Percentiles rank a stretch among this genome's conserved stretches.
phyloP scores from a whole-genome alignment of 1,140 invertebrate species.

The Hormaphis cornu region DNA sequence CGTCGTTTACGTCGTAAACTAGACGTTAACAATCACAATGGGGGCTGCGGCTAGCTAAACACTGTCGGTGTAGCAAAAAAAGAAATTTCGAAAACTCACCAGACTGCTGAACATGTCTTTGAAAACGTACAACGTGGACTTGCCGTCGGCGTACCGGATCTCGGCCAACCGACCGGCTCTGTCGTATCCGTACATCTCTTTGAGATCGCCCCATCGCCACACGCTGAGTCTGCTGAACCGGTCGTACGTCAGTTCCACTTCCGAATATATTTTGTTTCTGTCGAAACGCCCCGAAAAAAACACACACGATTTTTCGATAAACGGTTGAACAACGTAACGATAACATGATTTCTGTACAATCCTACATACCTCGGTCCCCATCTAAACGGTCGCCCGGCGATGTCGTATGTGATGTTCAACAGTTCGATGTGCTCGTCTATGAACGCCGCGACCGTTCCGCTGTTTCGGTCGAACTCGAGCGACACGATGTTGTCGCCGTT shows the following conservation, averaged over 20 bases:
- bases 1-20: too few relatives aligned
- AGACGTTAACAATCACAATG: too few relatives aligned
- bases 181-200: conserved; percentile 80
- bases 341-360: background rate
- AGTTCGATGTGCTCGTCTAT: conserved; percentile 81
- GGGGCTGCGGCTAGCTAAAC: too few relatives aligned
- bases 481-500: conserved; percentile 87
- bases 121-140: conserved; percentile 75
- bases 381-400: conserved; percentile 75
- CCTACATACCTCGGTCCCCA: conserved; percentile 63
- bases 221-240: conserved; percentile 76
- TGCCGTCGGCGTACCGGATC: conserved; percentile 79
- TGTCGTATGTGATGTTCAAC: conserved; percentile 84
- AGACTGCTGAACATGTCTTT: conserved; percentile 78
- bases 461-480: conserved; percentile 83
- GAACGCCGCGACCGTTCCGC: conserved; percentile 78
- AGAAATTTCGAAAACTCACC: conserved; percentile 41
- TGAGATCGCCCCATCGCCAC: conserved; percentile 86
- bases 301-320: background rate
- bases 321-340: background rate
- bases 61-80: too few relatives aligned
- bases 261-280: conserved; percentile 66
- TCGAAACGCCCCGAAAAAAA: conserved; percentile 5
- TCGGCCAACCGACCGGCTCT: conserved; percentile 73
- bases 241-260: conserved; percentile 86